These are phyloP conservation scores for Nansenia antarctica DNA, from an alignment of 2,113 vertebrate species.

Conservation along the genomic window DNA sequence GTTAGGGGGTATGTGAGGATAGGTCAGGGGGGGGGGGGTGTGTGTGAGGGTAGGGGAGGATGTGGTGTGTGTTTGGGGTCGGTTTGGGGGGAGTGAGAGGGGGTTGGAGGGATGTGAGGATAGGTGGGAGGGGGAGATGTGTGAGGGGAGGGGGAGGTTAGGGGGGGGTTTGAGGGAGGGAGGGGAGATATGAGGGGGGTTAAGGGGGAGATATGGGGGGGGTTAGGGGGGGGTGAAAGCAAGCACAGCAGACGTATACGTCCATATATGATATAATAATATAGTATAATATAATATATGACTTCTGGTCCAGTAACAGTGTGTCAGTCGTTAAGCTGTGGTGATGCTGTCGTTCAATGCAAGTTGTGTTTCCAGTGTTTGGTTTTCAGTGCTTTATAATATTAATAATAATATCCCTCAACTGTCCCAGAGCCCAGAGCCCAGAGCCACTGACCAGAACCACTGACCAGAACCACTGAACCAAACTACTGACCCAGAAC, in stretches of 20 bases:
- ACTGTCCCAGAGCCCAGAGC: neutral
- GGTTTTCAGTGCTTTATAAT: neutral
- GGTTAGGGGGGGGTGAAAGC: conserved; percentile 13
- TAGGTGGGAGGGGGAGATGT: neutral
- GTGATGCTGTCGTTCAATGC: conserved; percentile 23
- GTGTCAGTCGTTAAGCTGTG: neutral
- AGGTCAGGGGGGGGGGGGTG: conserved; percentile 10
- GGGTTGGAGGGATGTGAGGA: conserved; percentile 5
- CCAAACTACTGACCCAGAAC: too few species aligned
- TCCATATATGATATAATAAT: conserved; percentile 2
- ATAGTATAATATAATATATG: conserved; percentile 1
- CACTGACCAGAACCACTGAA: too few species aligned
- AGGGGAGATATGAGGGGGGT: neutral
- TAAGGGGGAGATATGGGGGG: neutral
- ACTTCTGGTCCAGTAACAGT: conserved; percentile 3
- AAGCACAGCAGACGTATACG: conserved; percentile 21
- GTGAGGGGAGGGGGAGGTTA: neutral
- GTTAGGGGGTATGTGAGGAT: neutral
- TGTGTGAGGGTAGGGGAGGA: neutral
- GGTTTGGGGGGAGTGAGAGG: neutral
- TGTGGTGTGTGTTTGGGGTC: neutral
- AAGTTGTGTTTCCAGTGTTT: conserved; percentile 17
- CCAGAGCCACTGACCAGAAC: too few species aligned
- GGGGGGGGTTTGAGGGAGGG: neutral
- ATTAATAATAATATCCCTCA: too few species aligned